Evolutionary conservation across 2,888 invertebrate species (phyloP).

Genomic region (Phaedon cochleariae): DNA sequence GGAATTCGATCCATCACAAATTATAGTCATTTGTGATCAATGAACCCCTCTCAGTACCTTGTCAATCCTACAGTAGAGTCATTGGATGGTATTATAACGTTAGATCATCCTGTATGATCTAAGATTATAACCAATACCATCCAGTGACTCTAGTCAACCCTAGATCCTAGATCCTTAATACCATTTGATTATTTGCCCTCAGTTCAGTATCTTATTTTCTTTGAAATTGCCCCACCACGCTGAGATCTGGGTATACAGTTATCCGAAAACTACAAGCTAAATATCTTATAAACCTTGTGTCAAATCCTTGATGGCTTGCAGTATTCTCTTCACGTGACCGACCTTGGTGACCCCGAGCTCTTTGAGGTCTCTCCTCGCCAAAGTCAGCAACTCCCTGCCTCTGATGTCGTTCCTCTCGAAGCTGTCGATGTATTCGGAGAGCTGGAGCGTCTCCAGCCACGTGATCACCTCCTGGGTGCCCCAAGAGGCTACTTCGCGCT

Average conservation of each 20-base stretch:
- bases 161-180: too few relatives aligned
- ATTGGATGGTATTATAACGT: too few relatives aligned
- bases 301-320: constrained; percentile 90
- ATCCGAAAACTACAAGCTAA: constrained; percentile 27
- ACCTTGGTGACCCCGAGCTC: constrained; percentile 95
- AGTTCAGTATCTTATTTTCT: not conserved
- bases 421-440: constrained; percentile 90
- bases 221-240: constrained; percentile 28
- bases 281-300: constrained; percentile 58
- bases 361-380: constrained; percentile 86
- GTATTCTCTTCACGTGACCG: constrained; percentile 94
- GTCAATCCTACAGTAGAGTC: too few relatives aligned
- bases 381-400: constrained; percentile 85
- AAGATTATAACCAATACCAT: too few relatives aligned
- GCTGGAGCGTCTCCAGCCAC: constrained; percentile 89
- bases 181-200: too few relatives aligned
- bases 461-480: constrained; percentile 87
- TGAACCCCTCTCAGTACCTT: too few relatives aligned
- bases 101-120: too few relatives aligned
- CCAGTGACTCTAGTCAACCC: too few relatives aligned
- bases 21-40: too few relatives aligned
- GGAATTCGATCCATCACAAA: too few relatives aligned
- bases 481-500: constrained; percentile 74
- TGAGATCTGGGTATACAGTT: constrained; percentile 33
- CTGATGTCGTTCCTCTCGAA: constrained; percentile 92